A percentile compares a stretch with the other conserved stretches of the same genome.
Evolutionary conservation across 2,888 invertebrate genomes (phyloP).

Genomic region (Malachius bipustulatus): DNA sequence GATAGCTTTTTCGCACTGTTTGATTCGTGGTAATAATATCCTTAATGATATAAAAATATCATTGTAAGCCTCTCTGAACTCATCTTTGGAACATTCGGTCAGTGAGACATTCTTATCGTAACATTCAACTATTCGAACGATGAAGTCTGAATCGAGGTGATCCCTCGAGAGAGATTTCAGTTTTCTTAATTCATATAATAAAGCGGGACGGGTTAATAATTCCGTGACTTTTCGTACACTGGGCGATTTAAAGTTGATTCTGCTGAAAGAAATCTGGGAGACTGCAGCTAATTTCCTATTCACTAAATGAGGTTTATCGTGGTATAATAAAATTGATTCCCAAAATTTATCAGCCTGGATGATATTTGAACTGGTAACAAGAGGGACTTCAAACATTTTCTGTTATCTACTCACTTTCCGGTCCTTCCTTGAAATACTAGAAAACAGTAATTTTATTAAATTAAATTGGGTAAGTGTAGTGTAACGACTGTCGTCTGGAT

Average conservation of each 20-base stretch:
- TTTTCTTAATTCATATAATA: slow-evolving; percentile 31
- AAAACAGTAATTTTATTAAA: slow-evolving; percentile 11
- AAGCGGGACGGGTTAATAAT: slow-evolving; percentile 26
- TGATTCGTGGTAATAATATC: slow-evolving; percentile 36
- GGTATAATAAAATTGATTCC: slow-evolving; percentile 49
- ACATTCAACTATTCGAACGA: slow-evolving; percentile 27
- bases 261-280: slow-evolving; percentile 25
- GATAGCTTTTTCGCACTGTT: slow-evolving; percentile 23
- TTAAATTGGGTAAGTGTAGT: too few relatives aligned
- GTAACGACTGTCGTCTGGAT: background rate
- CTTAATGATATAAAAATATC: slow-evolving; percentile 34
- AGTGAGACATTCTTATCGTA: slow-evolving; percentile 26
- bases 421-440: slow-evolving; percentile 11
- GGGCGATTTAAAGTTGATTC: slow-evolving; percentile 23
- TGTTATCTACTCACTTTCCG: slow-evolving; percentile 12
- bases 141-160: slow-evolving; percentile 24
- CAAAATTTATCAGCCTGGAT: slow-evolving; percentile 44
- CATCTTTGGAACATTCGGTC: slow-evolving; percentile 19
- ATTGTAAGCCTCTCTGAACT: slow-evolving; percentile 17
- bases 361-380: slow-evolving; percentile 30
- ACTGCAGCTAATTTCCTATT: slow-evolving; percentile 58
- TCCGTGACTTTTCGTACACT: slow-evolving; percentile 23
- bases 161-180: slow-evolving; percentile 23
- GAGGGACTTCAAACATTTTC: slow-evolving; percentile 29
- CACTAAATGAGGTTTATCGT: slow-evolving; percentile 56